Base-by-base conservation (phyloP, 2,797 vertebrate genomes). In the Cyclura pinguis region DNA sequence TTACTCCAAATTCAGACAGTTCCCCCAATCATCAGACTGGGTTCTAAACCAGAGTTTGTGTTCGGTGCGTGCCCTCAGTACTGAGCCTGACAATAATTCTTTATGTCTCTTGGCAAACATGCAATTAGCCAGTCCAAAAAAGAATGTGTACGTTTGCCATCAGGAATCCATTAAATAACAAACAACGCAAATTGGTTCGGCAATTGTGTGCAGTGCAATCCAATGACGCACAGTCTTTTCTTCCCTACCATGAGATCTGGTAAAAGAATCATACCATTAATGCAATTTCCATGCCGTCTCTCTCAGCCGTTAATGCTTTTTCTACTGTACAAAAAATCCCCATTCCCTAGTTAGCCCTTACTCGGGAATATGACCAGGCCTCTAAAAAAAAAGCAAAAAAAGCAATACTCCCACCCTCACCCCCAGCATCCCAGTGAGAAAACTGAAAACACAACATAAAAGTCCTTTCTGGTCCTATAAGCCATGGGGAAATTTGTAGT, bases 281-380 rank as follows among this genome's bases (percentile, higher is more conserved):
- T 96, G 95, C 9, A 67, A 95, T 95, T 96, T 96, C 95, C 96
- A 96, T 95, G 20, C 88, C 24, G 90, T 93, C 77, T 83, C 42
- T 42, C 90, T 94, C 88, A 91, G 47, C 74, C 90, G 89, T 93
- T 94, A 94, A 93, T 93, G 38, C 1, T 10, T 72, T 90, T 94
- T 87, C 86, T 93, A 81, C 85, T 85, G 0, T 74, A 64, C 50
- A 87, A 59, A 84, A 88, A 85, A 18, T 78, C 94, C 67, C 20
- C 62, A 76, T 69, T 83, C 13, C 73, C 86, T 38, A 88, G 59
- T 1, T 4, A 52, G 87, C 89, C 62, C 27, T 95, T 92, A 83
- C 91, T 50, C 80, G 89, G 72, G 90, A 95, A 89, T 77, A 92
- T 57, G 90, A 90, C 12, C 77, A 92, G 27, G 42, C 88, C 77